These are phyloP conservation scores for Philypnodon macrostomus DNA, from an alignment of 2,797 vertebrate genomes.

Conservation along the genomic window DNA sequence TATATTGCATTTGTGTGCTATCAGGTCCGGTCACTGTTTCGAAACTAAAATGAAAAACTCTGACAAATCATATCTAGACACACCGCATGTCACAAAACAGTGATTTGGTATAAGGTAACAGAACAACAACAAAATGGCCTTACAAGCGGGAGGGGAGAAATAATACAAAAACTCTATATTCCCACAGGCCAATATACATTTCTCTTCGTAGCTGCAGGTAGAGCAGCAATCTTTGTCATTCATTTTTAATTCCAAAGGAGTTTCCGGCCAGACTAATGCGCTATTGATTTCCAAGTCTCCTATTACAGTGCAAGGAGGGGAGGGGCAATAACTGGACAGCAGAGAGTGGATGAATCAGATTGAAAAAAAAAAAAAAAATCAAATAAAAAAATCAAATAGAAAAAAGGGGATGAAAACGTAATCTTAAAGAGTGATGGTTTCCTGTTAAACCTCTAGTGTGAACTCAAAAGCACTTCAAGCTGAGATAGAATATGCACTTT, in stretches of 20 bases:
- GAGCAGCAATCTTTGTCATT: constrained; percentile 82
- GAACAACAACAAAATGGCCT: constrained; percentile 62
- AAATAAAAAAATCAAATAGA: constrained; percentile 36
- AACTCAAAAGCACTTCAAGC: constrained; percentile 7
- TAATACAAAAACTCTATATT: constrained; percentile 37
- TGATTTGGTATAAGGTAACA: constrained; percentile 32
- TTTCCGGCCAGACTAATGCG: constrained; percentile 83
- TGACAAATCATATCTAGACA: constrained; percentile 30
- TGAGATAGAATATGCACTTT: constrained; percentile 26
- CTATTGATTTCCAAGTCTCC: constrained; percentile 83
- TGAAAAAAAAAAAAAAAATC: constrained; percentile 42
- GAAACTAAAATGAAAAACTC: constrained; percentile 32
- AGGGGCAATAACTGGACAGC: constrained; percentile 49
- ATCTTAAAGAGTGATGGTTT: constrained; percentile 17
- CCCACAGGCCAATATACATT: constrained; percentile 65
- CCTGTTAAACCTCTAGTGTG: neutral
- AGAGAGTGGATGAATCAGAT: constrained; percentile 59
- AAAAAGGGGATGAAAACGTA: no score
- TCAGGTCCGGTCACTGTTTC: constrained; percentile 37
- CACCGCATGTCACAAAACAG: constrained; percentile 38
- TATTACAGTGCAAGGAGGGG: constrained; percentile 70
- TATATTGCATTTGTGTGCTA: constrained; percentile 49
- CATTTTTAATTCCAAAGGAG: constrained; percentile 83
- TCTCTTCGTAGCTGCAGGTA: constrained; percentile 77
- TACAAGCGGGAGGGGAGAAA: constrained; percentile 41